These are phyloP conservation scores for Amphipyra tragopoginis DNA, from an alignment of 2,888 invertebrate species.

Conservation along the genomic window DNA sequence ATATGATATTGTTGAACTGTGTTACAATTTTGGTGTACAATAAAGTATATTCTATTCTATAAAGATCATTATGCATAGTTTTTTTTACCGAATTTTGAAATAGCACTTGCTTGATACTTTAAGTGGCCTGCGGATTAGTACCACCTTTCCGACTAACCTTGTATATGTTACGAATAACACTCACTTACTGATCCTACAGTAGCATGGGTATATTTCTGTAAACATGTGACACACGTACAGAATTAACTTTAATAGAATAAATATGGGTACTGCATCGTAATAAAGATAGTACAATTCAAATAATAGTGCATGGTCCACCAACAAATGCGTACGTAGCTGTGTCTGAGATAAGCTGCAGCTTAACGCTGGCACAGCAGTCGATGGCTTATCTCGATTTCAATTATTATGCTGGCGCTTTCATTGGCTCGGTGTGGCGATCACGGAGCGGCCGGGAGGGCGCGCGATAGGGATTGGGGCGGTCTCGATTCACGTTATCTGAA, in stretches of 20 bases:
- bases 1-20: too few species aligned
- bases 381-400: constrained; percentile 89
- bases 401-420: constrained; percentile 87
- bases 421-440: constrained; percentile 78
- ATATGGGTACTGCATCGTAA: constrained; percentile 75
- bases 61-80: too few species aligned
- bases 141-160: too few species aligned
- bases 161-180: neutral
- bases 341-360: constrained; percentile 85
- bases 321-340: constrained; percentile 81
- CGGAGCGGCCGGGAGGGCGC: constrained; percentile 66
- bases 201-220: constrained; percentile 14
- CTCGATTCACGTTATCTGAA: constrained; percentile 81
- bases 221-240: constrained; percentile 56
- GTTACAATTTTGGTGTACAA: too few species aligned
- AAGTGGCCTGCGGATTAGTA: too few species aligned
- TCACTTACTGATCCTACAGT: neutral
- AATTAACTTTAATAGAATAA: constrained; percentile 71
- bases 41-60: too few species aligned
- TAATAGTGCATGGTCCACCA: constrained; percentile 79
- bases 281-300: constrained; percentile 81
- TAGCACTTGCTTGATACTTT: too few species aligned
- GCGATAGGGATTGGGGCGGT: constrained; percentile 78
- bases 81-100: too few species aligned
- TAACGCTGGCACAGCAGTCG: constrained; percentile 84